Conservation (phyloP, 2,113 vertebrate genomes). For the Labrus mixtus region DNA sequence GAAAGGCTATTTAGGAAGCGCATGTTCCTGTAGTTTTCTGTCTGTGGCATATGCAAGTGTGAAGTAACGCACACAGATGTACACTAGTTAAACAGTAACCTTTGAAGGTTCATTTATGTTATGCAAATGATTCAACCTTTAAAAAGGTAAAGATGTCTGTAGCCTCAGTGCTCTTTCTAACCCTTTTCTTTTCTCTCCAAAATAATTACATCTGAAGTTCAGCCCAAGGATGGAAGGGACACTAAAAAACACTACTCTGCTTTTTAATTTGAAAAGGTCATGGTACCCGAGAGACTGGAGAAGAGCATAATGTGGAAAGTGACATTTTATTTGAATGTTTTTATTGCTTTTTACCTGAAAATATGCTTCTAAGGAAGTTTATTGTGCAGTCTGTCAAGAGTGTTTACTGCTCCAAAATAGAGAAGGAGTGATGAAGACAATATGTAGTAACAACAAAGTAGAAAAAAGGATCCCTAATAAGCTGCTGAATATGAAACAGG, state of each 20-base stretch:
- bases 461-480: no score
- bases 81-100: conserved; percentile 51
- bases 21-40: conserved; percentile 14
- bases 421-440: neutral
- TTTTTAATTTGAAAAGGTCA: neutral
- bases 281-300: neutral
- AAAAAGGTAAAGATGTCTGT: conserved; percentile 57
- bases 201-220: conserved; percentile 20
- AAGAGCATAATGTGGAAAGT: neutral
- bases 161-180: conserved; percentile 13
- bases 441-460: no score
- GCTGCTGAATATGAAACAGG: no score
- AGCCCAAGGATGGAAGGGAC: neutral
- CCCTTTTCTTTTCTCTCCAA: conserved; percentile 18
- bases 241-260: neutral
- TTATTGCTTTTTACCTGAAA: neutral
- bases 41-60: conserved; percentile 7
- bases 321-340: conserved; percentile 1
- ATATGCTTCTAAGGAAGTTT: neutral
- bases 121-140: conserved; percentile 75
- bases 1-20: conserved; percentile 12
- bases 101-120: conserved; percentile 59
- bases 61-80: conserved; percentile 7
- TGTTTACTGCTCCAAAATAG: neutral
- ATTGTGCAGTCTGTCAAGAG: no score